A percentile compares a stretch with the other conserved stretches of the same genome.
These are phyloP conservation scores for Geotrypetes seraphini DNA, from an alignment of 2,797 vertebrate genomes.

Conservation along the genomic window DNA sequence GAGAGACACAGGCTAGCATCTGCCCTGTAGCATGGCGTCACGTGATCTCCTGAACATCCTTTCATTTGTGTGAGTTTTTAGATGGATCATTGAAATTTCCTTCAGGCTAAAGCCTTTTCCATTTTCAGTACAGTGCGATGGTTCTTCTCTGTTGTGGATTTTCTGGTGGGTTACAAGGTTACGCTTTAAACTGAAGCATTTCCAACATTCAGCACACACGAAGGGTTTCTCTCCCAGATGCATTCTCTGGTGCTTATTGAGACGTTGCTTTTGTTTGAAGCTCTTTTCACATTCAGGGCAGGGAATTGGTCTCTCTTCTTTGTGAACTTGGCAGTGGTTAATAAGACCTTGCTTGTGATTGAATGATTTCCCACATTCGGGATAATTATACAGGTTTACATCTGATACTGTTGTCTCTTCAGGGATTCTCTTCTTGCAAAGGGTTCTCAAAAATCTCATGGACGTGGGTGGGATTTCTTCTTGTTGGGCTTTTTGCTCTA, in stretches of 20 bases:
- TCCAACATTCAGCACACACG: constrained; percentile 8
- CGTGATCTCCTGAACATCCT: too few species aligned
- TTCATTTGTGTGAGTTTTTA: not conserved
- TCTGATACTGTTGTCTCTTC: too few species aligned
- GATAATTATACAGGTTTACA: too few species aligned
- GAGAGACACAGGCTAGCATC: too few species aligned
- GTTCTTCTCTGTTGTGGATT: constrained; percentile 8
- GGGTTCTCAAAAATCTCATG: too few species aligned
- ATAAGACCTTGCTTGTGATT: constrained; percentile 2
- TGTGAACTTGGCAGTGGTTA: not conserved
- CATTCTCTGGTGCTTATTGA: constrained; percentile 26
- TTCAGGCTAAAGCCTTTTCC: constrained; percentile 14
- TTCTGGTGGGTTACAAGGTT: constrained; percentile 26
- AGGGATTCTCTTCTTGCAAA: too few species aligned
- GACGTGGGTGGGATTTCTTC: too few species aligned
- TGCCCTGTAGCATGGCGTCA: too few species aligned
- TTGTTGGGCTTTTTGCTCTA: too few species aligned
- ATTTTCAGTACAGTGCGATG: constrained; percentile 8
- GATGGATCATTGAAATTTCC: constrained; percentile 16
- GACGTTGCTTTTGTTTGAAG: constrained; percentile 20
- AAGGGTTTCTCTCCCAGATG: constrained; percentile 27
- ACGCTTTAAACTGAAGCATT: too few species aligned
- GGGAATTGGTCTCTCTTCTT: not conserved
- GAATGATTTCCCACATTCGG: constrained; percentile 20
- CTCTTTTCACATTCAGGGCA: constrained; percentile 9